Evolutionary conservation across 2,797 vertebrate species (phyloP).

Genomic region (Carapus acus): DNA sequence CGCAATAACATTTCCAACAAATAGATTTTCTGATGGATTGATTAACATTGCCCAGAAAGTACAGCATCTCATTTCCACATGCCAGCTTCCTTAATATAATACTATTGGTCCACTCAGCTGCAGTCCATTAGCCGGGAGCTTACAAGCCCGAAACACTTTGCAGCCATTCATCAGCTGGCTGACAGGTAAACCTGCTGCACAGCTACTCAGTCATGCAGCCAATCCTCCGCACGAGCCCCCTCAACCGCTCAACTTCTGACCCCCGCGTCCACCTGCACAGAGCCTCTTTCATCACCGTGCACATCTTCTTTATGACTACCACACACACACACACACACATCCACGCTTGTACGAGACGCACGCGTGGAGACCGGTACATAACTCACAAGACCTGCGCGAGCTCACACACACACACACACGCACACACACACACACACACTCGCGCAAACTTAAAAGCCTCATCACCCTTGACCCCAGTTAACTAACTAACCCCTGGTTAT

Average conservation of each 20-base stretch:
- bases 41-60: constrained; percentile 21
- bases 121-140: constrained; percentile 61
- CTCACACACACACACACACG: constrained; percentile 14
- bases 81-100: constrained; percentile 46
- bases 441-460: no score
- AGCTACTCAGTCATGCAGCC: constrained; percentile 60
- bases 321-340: constrained; percentile 11
- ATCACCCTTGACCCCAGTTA: constrained; percentile 63
- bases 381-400: constrained; percentile 7
- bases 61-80: constrained; percentile 32
- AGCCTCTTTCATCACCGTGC: constrained; percentile 55
- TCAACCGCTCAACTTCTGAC: constrained; percentile 64
- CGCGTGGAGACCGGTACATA: no score
- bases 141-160: constrained; percentile 55
- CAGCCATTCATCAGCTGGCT: constrained; percentile 60
- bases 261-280: constrained; percentile 60
- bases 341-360: no score
- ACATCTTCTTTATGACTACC: constrained; percentile 53
- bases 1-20: constrained; percentile 10
- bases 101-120: constrained; percentile 53
- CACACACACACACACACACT: no score
- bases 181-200: constrained; percentile 52
- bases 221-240: constrained; percentile 32
- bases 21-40: constrained; percentile 23
- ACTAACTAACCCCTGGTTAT: constrained; percentile 65